These are phyloP conservation scores for Sinosuthora webbiana DNA, from an alignment of 2,113 vertebrate species.

Conservation along the genomic window DNA sequence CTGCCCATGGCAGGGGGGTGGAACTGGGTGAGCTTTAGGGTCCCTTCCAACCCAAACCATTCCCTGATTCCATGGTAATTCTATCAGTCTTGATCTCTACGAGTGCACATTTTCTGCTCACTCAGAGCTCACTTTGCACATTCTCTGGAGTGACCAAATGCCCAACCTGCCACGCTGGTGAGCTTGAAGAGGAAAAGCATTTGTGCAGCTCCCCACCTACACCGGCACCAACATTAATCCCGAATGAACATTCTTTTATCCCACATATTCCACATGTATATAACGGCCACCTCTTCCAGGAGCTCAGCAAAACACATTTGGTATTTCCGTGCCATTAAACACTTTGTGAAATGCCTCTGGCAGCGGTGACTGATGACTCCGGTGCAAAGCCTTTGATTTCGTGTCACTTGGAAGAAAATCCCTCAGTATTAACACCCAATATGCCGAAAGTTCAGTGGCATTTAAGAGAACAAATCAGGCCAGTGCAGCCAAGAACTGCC, in stretches of 20 bases:
- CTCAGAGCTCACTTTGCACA: background rate
- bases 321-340: background rate
- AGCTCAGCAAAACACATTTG: background rate
- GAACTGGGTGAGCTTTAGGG: background rate
- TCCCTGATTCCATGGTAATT: background rate
- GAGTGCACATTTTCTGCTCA: background rate
- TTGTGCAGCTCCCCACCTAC: fast-evolving
- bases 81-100: fast-evolving
- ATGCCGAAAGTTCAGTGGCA: background rate
- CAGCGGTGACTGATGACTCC: background rate
- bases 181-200: background rate
- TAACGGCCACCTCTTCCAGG: background rate
- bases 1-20: background rate
- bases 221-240: background rate
- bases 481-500: background rate
- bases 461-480: background rate
- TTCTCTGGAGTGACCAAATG: background rate
- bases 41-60: background rate
- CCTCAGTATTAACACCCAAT: background rate
- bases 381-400: background rate
- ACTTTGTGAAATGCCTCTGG: background rate
- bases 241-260: background rate
- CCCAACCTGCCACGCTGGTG: fast-evolving
- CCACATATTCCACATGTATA: fast-evolving
- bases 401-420: background rate